phyloP scores from a whole-genome alignment of 1,140 invertebrate species.

The Drusus annulatus region DNA sequence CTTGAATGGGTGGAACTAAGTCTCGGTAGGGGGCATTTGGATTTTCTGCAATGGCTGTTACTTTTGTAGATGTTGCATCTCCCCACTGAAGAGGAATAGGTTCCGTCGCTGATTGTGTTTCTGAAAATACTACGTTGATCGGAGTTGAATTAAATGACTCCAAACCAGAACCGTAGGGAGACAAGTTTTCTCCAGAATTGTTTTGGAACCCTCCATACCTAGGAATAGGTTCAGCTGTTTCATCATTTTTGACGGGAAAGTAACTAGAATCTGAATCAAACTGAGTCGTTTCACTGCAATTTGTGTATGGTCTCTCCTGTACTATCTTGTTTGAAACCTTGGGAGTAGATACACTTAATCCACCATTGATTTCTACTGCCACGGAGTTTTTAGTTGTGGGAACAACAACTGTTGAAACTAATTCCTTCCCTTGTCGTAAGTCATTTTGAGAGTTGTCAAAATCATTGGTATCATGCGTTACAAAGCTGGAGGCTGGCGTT shows the following conservation, averaged over 20 bases:
- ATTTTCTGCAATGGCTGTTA: slow-evolving; percentile 39
- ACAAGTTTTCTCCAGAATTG: slow-evolving; percentile 63
- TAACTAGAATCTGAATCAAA: slow-evolving; percentile 64
- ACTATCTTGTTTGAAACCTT: slow-evolving; percentile 49
- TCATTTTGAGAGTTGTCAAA: slow-evolving; percentile 33
- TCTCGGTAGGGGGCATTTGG: slow-evolving; percentile 51
- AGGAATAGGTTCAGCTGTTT: slow-evolving; percentile 62
- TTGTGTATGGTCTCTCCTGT: slow-evolving; percentile 13
- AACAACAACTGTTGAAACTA: slow-evolving; percentile 58
- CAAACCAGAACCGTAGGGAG: slow-evolving; percentile 63
- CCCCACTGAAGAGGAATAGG: slow-evolving; percentile 58
- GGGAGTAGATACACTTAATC: slow-evolving; percentile 61
- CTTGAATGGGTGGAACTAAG: slow-evolving; percentile 42
- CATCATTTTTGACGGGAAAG: slow-evolving; percentile 63
- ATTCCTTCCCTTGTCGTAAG: slow-evolving; percentile 47
- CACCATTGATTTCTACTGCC: slow-evolving; percentile 67
- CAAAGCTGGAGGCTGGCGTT: slow-evolving; percentile 56
- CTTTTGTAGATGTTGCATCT: slow-evolving; percentile 52
- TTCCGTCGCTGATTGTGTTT: slow-evolving; percentile 43
- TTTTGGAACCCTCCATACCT: slow-evolving; percentile 72
- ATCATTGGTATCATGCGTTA: slow-evolving; percentile 48
- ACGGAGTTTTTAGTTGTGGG: slow-evolving; percentile 64
- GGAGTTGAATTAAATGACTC: slow-evolving; percentile 62
- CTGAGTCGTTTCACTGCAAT: slow-evolving; percentile 35
- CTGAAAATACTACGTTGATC: slow-evolving; percentile 59